Evolutionary conservation across 2,113 vertebrate species (phyloP).

Genomic region (Paradoxurus hermaphroditus): DNA sequence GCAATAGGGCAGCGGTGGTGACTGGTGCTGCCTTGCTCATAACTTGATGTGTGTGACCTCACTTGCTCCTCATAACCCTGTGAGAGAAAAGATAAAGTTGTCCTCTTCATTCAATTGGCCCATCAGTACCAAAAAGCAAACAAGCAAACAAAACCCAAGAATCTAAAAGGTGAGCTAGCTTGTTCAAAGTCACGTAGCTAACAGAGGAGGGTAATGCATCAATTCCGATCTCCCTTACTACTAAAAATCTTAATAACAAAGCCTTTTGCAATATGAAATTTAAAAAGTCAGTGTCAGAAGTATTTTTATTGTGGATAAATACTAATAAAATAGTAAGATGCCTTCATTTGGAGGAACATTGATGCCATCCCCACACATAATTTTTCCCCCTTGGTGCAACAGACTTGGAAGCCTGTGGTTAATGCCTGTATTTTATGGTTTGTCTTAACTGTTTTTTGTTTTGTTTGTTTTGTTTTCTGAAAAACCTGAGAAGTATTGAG

Average conservation of each 20-base stretch:
- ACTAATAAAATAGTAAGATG: background rate
- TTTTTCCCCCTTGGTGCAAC: background rate
- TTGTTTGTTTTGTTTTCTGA: background rate
- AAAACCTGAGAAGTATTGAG: background rate
- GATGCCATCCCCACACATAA: background rate
- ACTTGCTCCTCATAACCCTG: background rate
- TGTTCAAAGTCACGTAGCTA: background rate
- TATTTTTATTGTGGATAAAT: background rate
- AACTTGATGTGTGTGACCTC: background rate
- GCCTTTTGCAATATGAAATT: background rate
- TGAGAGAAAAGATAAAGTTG: background rate
- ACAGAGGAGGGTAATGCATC: background rate
- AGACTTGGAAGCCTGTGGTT: background rate
- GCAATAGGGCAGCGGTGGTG: background rate
- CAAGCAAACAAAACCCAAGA: background rate
- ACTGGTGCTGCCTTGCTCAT: background rate
- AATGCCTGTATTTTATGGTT: background rate
- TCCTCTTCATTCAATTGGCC: background rate
- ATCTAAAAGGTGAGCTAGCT: background rate
- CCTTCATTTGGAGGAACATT: background rate
- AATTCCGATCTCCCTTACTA: background rate
- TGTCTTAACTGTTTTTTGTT: background rate
- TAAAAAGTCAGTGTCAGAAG: background rate
- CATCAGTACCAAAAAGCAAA: background rate
- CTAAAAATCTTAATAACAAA: background rate